A percentile compares a stretch with the other conserved stretches of the same genome.
Evolutionary conservation across 2,797 vertebrate species (phyloP).

Genomic region (Botia almorhae): DNA sequence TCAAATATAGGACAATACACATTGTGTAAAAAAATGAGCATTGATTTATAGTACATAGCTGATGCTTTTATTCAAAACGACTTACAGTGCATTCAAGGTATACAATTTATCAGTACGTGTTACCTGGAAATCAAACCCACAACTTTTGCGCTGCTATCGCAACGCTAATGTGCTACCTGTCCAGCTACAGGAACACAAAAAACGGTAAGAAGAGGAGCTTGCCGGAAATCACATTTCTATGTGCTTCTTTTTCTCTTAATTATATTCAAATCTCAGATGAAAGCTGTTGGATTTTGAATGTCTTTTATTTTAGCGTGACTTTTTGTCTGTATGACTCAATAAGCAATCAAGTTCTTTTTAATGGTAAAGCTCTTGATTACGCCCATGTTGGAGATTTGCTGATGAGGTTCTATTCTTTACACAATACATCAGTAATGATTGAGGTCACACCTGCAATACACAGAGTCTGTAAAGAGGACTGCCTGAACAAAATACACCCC

Average conservation of each 20-base stretch:
- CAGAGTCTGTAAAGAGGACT: not conserved
- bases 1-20: not conserved
- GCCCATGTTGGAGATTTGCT: not conserved
- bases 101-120: too few species aligned
- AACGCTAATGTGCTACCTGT: too few species aligned
- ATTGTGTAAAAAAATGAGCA: too few species aligned
- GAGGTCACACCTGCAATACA: not conserved
- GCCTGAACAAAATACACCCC: not conserved
- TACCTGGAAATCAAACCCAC: too few species aligned
- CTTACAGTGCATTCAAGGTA: too few species aligned
- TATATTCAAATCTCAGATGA: not conserved
- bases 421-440: slow-evolving; percentile 22
- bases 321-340: slow-evolving; percentile 33
- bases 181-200: too few species aligned
- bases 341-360: slow-evolving; percentile 45
- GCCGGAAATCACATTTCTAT: not conserved
- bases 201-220: not conserved
- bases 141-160: too few species aligned
- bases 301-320: not conserved
- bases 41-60: too few species aligned
- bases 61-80: too few species aligned
- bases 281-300: not conserved
- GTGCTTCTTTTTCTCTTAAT: not conserved
- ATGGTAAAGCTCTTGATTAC: slow-evolving; percentile 23
- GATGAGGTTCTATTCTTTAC: slow-evolving; percentile 23